Evolutionary conservation across 2,113 vertebrate genomes (phyloP).

Genomic region (Montifringilla adamsi): DNA sequence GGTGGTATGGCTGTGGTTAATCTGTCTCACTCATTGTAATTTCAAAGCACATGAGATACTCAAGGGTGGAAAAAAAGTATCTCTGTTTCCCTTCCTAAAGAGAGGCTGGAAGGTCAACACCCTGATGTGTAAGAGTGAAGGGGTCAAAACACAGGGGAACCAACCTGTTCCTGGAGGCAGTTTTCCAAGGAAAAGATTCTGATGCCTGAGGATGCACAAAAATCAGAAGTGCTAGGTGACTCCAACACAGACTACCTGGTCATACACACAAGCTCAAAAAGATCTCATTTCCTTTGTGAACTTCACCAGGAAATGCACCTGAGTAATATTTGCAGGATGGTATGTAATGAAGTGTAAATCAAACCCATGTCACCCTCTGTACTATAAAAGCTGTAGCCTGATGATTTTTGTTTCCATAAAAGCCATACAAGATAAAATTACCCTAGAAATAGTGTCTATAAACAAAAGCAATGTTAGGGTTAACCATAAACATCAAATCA

Average conservation of each 20-base stretch:
- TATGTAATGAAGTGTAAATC: conserved; percentile 20
- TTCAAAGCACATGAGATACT: background rate
- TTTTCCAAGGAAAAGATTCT: background rate
- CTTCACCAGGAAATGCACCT: background rate
- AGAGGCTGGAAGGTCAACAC: background rate
- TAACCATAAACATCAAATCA: conserved; percentile 57
- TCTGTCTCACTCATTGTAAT: background rate
- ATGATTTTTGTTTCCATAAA: conserved; percentile 58
- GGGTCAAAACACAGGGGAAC: background rate
- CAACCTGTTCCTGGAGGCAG: background rate
- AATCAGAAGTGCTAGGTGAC: background rate
- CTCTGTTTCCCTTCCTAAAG: background rate
- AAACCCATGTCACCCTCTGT: background rate
- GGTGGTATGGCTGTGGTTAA: background rate
- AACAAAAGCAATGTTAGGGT: conserved; percentile 32
- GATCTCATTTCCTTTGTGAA: background rate
- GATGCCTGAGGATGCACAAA: background rate
- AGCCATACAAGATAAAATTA: conserved; percentile 48
- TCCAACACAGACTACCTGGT: rapidly evolving
- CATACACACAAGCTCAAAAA: background rate
- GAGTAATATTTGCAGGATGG: background rate
- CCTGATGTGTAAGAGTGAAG: background rate
- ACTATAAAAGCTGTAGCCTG: conserved; percentile 3
- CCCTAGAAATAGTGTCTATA: conserved; percentile 51
- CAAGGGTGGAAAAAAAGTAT: background rate